A percentile compares a stretch with the other conserved stretches of the same genome.
phyloP scores from a whole-genome alignment of 1,140 invertebrate species.

The Papilio helenus region DNA sequence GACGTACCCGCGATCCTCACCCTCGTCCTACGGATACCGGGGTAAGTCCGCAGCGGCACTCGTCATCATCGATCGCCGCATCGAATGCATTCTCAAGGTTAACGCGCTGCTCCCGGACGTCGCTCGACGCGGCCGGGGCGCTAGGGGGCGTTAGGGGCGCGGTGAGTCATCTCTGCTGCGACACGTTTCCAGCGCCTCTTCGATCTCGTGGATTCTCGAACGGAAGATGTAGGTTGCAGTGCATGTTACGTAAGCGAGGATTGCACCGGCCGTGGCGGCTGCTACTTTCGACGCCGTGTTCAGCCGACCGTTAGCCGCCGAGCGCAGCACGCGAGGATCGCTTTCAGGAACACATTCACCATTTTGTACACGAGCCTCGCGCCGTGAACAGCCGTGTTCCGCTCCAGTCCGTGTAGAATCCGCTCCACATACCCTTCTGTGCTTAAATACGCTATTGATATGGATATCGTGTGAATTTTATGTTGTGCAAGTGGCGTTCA shows the following conservation, averaged over 20 bases:
- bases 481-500: conserved; percentile 64
- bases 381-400: conserved; percentile 54
- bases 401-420: conserved; percentile 46
- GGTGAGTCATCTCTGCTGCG: conserved; percentile 79
- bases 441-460: conserved; percentile 47
- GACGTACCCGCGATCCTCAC: conserved; percentile 56
- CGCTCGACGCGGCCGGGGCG: conserved; percentile 45
- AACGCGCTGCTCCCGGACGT: conserved; percentile 63
- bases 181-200: conserved; percentile 78
- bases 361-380: conserved; percentile 70
- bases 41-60: conserved; percentile 68
- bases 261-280: conserved; percentile 70
- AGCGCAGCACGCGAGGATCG: conserved; percentile 72
- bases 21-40: conserved; percentile 57
- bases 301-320: conserved; percentile 63
- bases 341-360: conserved; percentile 80
- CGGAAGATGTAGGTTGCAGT: conserved; percentile 73
- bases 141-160: conserved; percentile 72
- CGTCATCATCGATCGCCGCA: conserved; percentile 38
- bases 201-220: conserved; percentile 64
- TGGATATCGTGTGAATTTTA: conserved; percentile 52
- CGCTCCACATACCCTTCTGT: conserved; percentile 46
- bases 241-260: conserved; percentile 75
- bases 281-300: conserved; percentile 73
- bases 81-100: conserved; percentile 63